Evolutionary conservation across 2,888 invertebrate species (phyloP).

Genomic region (Sarcophaga subvicina): DNA sequence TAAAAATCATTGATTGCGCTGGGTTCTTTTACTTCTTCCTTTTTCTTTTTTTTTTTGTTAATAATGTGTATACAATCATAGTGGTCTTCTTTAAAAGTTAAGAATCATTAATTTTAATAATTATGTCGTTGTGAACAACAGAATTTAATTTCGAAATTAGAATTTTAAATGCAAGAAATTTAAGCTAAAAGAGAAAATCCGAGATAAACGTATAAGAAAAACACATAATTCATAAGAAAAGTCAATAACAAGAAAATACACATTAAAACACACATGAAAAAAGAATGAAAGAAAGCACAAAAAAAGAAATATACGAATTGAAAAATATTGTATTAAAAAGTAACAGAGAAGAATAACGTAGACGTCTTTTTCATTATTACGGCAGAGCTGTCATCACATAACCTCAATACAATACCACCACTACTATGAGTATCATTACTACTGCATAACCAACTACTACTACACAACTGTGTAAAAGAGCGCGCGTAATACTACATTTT

Average conservation of each 20-base stretch:
- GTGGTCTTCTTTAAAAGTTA: constrained; percentile 17
- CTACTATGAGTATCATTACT: constrained; percentile 20
- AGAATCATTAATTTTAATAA: constrained; percentile 9
- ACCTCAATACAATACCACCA: constrained; percentile 57
- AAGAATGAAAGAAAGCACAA: constrained; percentile 71
- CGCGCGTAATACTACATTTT: constrained; percentile 62
- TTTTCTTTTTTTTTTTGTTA: constrained; percentile 16
- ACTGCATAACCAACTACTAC: not conserved
- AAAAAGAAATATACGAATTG: constrained; percentile 70
- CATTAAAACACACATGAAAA: constrained; percentile 50
- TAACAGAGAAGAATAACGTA: constrained; percentile 45
- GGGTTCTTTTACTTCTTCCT: constrained; percentile 11
- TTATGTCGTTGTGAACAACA: constrained; percentile 23
- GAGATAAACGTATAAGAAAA: constrained; percentile 64
- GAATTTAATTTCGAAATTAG: constrained; percentile 38
- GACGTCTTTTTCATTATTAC: constrained; percentile 52
- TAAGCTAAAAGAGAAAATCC: constrained; percentile 36
- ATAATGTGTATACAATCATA: constrained; percentile 58
- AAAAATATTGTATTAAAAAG: constrained; percentile 43
- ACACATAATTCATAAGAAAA: constrained; percentile 65
- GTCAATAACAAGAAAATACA: constrained; percentile 62
- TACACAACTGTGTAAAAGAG: constrained; percentile 42
- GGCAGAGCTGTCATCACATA: constrained; percentile 60
- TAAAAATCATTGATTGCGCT: constrained; percentile 58
- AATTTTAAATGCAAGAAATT: constrained; percentile 42